Percentiles rank a stretch among this genome's conserved stretches.
These are phyloP conservation scores for Maconellicoccus hirsutus DNA, from an alignment of 1,140 invertebrate genomes.

Conservation along the genomic window DNA sequence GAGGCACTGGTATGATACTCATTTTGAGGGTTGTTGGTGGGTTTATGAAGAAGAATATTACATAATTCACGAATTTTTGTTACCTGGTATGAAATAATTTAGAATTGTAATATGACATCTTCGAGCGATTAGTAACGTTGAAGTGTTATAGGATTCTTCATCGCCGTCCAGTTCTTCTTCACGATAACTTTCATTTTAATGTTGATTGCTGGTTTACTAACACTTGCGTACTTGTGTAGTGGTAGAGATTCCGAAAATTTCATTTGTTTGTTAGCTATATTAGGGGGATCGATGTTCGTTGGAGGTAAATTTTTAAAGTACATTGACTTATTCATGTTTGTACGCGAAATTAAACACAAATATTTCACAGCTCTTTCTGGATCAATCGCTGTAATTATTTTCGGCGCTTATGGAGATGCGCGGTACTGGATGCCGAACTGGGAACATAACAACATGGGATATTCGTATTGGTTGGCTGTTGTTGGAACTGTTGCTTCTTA, in stretches of 20 bases:
- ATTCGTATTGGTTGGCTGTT: constrained; percentile 80
- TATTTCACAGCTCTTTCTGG: constrained; percentile 51
- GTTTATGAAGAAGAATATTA: constrained; percentile 71
- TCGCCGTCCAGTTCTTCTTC: constrained; percentile 84
- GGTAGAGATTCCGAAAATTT: constrained; percentile 66
- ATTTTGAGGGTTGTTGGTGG: constrained; percentile 78
- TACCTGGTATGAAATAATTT: constrained; percentile 24
- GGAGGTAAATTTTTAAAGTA: constrained; percentile 41
- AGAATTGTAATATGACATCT: constrained; percentile 13
- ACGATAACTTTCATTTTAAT: constrained; percentile 70
- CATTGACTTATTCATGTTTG: no score
- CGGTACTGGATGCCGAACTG: constrained; percentile 94
- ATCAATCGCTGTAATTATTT: constrained; percentile 58
- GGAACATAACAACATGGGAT: constrained; percentile 90
- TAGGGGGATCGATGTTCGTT: constrained; percentile 56
- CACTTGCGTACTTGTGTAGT: constrained; percentile 58
- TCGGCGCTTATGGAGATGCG: constrained; percentile 78
- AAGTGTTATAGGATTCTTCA: constrained; percentile 64
- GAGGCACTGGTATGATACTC: constrained; percentile 63
- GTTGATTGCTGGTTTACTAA: constrained; percentile 56
- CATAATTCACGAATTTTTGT: constrained; percentile 27
- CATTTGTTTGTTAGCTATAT: constrained; percentile 54
- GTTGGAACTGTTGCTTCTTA: constrained; percentile 42
- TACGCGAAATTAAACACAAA: no score
- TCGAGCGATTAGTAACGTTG: no score